phyloP scores from a whole-genome alignment of 2,888 invertebrate genomes.

The Cheilosia urbana region DNA sequence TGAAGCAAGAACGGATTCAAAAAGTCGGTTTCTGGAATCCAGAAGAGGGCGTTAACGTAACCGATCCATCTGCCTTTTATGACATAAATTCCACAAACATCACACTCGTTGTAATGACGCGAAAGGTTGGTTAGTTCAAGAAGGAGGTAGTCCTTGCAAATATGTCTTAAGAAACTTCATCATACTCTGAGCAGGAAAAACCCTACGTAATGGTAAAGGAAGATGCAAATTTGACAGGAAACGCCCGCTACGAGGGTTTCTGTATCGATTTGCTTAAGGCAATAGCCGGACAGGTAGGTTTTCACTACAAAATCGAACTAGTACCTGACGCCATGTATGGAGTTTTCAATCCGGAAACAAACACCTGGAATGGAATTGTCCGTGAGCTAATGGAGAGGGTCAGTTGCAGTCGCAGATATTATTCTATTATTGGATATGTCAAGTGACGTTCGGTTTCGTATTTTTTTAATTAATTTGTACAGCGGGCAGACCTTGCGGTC shows the following conservation, averaged over 20 bases:
- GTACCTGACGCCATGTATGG: slow-evolving; percentile 96
- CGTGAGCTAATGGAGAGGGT: slow-evolving; percentile 94
- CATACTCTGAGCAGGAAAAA: slow-evolving; percentile 87
- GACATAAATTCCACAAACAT: slow-evolving; percentile 93
- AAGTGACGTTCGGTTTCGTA: neutral
- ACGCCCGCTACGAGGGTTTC: slow-evolving; percentile 94
- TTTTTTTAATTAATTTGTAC: slow-evolving; percentile 1
- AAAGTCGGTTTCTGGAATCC: slow-evolving; percentile 94
- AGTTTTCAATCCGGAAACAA: slow-evolving; percentile 93
- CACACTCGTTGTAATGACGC: slow-evolving; percentile 94
- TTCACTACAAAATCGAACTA: slow-evolving; percentile 92
- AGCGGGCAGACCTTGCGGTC: slow-evolving; percentile 98
- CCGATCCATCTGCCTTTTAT: slow-evolving; percentile 93
- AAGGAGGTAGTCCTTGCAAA: neutral
- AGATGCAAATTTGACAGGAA: slow-evolving; percentile 93
- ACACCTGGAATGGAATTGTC: slow-evolving; percentile 96
- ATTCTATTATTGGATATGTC: neutral
- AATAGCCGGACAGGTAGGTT: slow-evolving; percentile 93
- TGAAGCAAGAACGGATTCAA: slow-evolving; percentile 90
- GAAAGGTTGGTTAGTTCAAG: slow-evolving; percentile 86
- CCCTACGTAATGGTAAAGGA: slow-evolving; percentile 96
- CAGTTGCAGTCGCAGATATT: slow-evolving; percentile 33
- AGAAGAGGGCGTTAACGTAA: slow-evolving; percentile 90
- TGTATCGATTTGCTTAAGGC: slow-evolving; percentile 94
- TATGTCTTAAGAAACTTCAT: neutral